Percentiles rank a stretch among this genome's conserved stretches.
Conservation (phyloP, 2,797 vertebrate species). For the Melanotaenia maccullochi region DNA sequence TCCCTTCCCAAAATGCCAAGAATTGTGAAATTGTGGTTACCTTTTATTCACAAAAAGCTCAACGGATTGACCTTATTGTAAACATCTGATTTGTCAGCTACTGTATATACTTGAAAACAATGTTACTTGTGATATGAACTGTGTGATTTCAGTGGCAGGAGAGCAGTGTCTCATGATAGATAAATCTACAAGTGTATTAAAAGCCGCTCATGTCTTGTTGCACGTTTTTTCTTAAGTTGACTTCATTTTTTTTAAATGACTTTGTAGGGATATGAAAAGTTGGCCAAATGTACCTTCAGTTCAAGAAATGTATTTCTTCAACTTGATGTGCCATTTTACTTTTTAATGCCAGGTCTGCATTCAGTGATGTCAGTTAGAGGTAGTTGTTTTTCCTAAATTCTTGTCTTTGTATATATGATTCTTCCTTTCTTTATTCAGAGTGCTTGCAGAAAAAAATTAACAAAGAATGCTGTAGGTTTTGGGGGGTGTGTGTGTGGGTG, state of each 20-base stretch:
- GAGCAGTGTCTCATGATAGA: slow-evolving; percentile 14
- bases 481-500: no score
- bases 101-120: slow-evolving; percentile 37
- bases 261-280: slow-evolving; percentile 24
- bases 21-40: not conserved
- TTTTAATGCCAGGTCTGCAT: slow-evolving; percentile 54
- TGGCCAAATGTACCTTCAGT: slow-evolving; percentile 25
- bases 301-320: slow-evolving; percentile 27
- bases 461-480: slow-evolving; percentile 12
- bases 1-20: slow-evolving; percentile 1
- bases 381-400: slow-evolving; percentile 7
- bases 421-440: slow-evolving; percentile 16
- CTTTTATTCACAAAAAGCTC: not conserved
- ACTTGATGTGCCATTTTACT: slow-evolving; percentile 32
- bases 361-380: slow-evolving; percentile 68
- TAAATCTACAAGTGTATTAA: slow-evolving; percentile 1
- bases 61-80: slow-evolving; percentile 10
- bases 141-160: slow-evolving; percentile 23
- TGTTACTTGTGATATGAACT: slow-evolving; percentile 19
- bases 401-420: slow-evolving; percentile 34
- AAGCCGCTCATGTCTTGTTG: slow-evolving; percentile 14
- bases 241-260: not conserved
- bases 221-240: not conserved
- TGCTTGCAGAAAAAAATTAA: slow-evolving; percentile 29
- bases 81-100: slow-evolving; percentile 5